Conservation (phyloP, 2,113 vertebrate species). For the Craseonycteris thonglongyai region DNA sequence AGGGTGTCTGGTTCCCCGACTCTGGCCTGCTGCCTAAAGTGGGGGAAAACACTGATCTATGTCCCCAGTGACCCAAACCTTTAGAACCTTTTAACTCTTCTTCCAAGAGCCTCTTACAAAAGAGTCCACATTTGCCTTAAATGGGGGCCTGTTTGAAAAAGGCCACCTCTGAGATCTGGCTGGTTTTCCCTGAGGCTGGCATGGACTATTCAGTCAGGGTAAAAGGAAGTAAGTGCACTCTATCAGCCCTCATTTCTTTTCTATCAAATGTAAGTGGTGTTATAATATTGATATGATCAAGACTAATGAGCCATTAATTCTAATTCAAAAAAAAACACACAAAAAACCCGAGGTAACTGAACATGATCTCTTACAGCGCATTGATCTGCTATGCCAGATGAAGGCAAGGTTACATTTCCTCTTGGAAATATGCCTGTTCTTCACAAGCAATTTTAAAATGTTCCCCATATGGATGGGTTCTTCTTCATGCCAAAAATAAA, state of each 20-base stretch:
- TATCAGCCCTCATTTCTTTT: constrained; percentile 37
- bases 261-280: constrained; percentile 68
- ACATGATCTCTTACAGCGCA: constrained; percentile 68
- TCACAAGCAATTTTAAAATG: constrained; percentile 64
- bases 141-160: constrained; percentile 44
- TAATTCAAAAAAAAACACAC: constrained; percentile 75
- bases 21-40: constrained; percentile 2
- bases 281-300: constrained; percentile 72
- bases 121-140: constrained; percentile 44
- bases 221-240: constrained; percentile 67
- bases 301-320: constrained; percentile 80
- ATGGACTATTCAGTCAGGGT: constrained; percentile 20
- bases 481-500: constrained; percentile 58
- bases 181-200: constrained; percentile 57
- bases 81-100: constrained; percentile 62
- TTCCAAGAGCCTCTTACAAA: constrained; percentile 29
- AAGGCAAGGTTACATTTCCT: constrained; percentile 72
- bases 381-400: constrained; percentile 71
- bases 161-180: constrained; percentile 16
- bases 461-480: constrained; percentile 35
- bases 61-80: constrained; percentile 42
- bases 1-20: constrained; percentile 45
- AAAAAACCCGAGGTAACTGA: constrained; percentile 69
- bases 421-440: constrained; percentile 67
- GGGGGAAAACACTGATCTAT: constrained; percentile 3